Evolutionary conservation across 2,888 invertebrate genomes (phyloP), one percentile per base, ranked within the genome.

Genomic region (Drosophila pseudotalamancana): DNA sequence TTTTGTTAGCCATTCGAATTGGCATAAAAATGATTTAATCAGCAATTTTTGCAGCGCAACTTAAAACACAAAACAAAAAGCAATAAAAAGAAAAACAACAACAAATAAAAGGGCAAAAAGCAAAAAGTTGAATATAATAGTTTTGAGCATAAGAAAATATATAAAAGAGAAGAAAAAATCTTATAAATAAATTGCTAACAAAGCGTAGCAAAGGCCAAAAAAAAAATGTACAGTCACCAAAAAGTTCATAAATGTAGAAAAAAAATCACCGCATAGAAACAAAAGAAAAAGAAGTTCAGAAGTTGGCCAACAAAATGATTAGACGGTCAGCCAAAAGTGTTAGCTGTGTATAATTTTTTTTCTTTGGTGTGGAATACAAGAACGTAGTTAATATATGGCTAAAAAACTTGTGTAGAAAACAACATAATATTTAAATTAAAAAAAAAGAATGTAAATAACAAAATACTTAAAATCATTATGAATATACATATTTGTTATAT

Each of bases 141-240:
- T 60, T 45, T 46, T 9, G 6, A 60, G 29, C 35, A 23, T 35
- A 40, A 21, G 21, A 18, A 23, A 19, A 23, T 18, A 14, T 18
- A 27, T 27, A 27, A 46, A 45, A 35, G 12, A 14, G 16, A 12
- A 18, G 14, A 43, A 53, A 45, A 37, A 45, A 51, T n/a, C 35
- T 8, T 37, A 50, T 51, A 45, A 59, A 59, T 31, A 62, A 46
- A 34, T 61, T 51, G 61, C 51, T 40, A 63, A 60, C 62, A 63
- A 61, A 51, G 60, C 62, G 39, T 37, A 29, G 50, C 61, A 42
- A 48, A 21, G 29, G 40, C 27, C 9, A 48, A 19, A 21, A n/a
- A 23, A 16, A 31, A 43, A 31, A 45, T 25, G 59, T 59, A 59
- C 59, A 53, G 59, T 54, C 53, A 25, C 37, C 45, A 51, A 32